A percentile compares a stretch with the other conserved stretches of the same genome.
Conservation (phyloP, 2,113 vertebrate species). For the Sander vitreus region DNA sequence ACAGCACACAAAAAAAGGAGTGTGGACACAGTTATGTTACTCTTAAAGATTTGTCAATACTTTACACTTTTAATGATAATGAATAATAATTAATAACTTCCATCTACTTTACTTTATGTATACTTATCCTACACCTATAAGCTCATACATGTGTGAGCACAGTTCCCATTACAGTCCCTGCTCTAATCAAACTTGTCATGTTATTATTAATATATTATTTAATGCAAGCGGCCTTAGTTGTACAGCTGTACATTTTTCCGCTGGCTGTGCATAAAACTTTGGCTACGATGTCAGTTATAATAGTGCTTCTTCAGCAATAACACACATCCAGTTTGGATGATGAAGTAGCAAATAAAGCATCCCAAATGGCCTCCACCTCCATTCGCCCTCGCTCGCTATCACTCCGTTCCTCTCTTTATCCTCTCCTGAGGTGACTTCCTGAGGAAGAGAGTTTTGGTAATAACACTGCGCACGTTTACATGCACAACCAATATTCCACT, state of each 20-base stretch:
- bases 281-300: constrained; percentile 36
- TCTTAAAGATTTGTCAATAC: too few relatives aligned
- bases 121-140: not conserved
- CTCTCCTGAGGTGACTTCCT: not conserved
- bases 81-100: too few relatives aligned
- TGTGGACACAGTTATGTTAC: too few relatives aligned
- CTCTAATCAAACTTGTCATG: not conserved
- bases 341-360: constrained; percentile 39
- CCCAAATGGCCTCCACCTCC: not conserved
- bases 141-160: not conserved
- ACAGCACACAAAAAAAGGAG: too few relatives aligned
- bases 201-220: constrained; percentile 1
- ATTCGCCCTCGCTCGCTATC: not conserved
- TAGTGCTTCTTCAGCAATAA: constrained; percentile 58
- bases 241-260: not conserved
- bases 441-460: not conserved
- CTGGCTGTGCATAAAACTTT: constrained; percentile 44
- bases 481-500: too few relatives aligned
- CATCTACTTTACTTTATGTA: too few relatives aligned
- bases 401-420: not conserved
- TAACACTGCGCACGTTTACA: too few relatives aligned
- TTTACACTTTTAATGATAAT: too few relatives aligned
- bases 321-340: constrained; percentile 47
- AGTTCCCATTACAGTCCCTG: not conserved
- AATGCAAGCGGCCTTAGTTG: constrained; percentile 17